Base-by-base conservation (phyloP, 2,113 vertebrate species). In the Silurus asotus region DNA sequence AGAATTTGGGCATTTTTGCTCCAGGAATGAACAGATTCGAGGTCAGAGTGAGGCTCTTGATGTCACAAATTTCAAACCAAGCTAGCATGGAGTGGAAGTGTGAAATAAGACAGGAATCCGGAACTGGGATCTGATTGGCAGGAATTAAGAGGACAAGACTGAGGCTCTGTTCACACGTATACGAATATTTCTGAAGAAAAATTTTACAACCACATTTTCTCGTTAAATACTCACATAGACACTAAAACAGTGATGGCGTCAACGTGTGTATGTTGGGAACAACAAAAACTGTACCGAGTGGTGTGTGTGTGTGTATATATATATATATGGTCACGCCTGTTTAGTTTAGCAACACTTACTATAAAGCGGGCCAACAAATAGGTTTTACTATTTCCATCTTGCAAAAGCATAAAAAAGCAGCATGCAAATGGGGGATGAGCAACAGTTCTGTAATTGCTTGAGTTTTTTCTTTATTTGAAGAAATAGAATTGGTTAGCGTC, bases 1-100 rank as follows among this genome's bases (percentile, higher is more conserved):
- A 20, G 1, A 81, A 81, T 72, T 85, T 86, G 65, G 64, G 77
- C 8, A 14, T 58, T 81, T 86, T 81, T 74, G 2, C 85, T 74
- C 78, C 78, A 81, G 85, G 17, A 17, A 72, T n/a, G 67, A 62
- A 76, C 82, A 74, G 82, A 48, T 48, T 45, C 20, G 45, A 84
- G 70, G n/a, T 70, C 51, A 58, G 20, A 58, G 45, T 28, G 25
- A 23, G 13, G 59, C 25, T 28, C 8, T 1, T 19, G 45, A 74
- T 49, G 64, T 55, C 64, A 55, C 76, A 70, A 37, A 20, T 25
- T 45, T 48, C 28, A 58, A 70, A 70, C 17, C 45, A 17, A 70
- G 65, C 51, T 48, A 58, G 17, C 15, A 82, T 55, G n/a, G 23
- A 82, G 81, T 58, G n/a, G 17, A 45, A 20, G 6, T 56, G 6